Percentiles rank a stretch among this genome's conserved stretches.
phyloP scores from a whole-genome alignment of 2,797 vertebrate species.

The Micromesistius poutassou region DNA sequence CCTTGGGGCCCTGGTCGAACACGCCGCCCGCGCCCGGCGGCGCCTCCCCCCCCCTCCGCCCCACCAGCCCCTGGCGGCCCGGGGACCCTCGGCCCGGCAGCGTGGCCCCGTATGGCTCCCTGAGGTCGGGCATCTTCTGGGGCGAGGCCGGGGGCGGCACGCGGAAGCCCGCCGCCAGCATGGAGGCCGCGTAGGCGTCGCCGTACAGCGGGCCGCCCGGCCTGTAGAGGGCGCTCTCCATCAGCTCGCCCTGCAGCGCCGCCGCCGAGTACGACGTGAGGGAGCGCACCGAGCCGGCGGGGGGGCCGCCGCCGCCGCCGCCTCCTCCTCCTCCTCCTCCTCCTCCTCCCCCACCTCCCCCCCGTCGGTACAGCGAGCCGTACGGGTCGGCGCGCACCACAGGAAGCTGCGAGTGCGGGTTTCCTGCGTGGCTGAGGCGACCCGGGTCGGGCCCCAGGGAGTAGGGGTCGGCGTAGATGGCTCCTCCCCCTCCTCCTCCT shows the following conservation, averaged over 20 bases:
- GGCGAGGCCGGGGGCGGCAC: constrained; percentile 83
- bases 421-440: constrained; percentile 83
- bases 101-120: constrained; percentile 80
- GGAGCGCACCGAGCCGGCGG: constrained; percentile 79
- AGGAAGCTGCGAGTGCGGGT: constrained; percentile 81
- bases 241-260: constrained; percentile 88
- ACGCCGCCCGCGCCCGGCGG: constrained; percentile 82
- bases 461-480: constrained; percentile 90
- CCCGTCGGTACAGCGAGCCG: constrained; percentile 84
- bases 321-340: constrained; percentile 44
- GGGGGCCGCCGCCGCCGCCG: constrained; percentile 64
- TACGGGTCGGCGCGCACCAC: constrained; percentile 74
- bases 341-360: constrained; percentile 41
- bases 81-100: constrained; percentile 87
- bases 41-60: constrained; percentile 80
- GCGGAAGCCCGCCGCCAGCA: constrained; percentile 82
- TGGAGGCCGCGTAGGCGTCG: constrained; percentile 77
- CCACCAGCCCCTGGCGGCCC: constrained; percentile 85
- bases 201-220: constrained; percentile 82
- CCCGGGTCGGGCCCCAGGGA: constrained; percentile 84
- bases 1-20: constrained; percentile 74
- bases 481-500: constrained; percentile 46
- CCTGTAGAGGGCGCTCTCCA: constrained; percentile 83
- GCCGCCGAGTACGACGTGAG: constrained; percentile 92
- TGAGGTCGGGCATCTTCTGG: constrained; percentile 86